These are phyloP conservation scores for Ptychochromis oligacanthus DNA, from an alignment of 2,113 vertebrate species.

Conservation along the genomic window DNA sequence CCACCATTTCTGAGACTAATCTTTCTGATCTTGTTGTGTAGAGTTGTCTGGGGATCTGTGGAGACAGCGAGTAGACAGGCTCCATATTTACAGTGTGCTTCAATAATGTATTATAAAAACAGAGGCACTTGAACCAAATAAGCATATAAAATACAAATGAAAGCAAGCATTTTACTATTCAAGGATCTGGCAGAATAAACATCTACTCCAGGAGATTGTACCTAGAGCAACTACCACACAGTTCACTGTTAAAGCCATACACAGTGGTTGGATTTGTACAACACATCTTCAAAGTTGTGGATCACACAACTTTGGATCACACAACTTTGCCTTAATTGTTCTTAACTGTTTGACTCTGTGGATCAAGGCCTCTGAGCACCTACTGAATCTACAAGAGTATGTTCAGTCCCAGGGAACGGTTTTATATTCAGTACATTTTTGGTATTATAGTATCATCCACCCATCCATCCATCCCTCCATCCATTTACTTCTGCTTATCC, in stretches of 20 bases:
- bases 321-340: background rate
- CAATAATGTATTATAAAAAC: constrained; percentile 21
- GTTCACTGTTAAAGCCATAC: background rate
- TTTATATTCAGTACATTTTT: background rate
- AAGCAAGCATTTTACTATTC: constrained; percentile 1
- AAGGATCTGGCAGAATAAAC: background rate
- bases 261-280: background rate
- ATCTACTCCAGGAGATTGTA: background rate
- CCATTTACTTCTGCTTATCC: background rate
- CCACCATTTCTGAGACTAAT: constrained; percentile 76
- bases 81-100: constrained; percentile 10
- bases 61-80: constrained; percentile 31
- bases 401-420: background rate
- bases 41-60: constrained; percentile 84
- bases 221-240: constrained; percentile 15
- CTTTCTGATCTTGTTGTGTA: constrained; percentile 83
- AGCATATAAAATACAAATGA: constrained; percentile 12
- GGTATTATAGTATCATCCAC: background rate
- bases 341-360: background rate
- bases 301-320: background rate
- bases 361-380: background rate
- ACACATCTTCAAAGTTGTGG: constrained; percentile 1
- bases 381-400: background rate
- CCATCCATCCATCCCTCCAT: background rate
- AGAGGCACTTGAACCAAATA: background rate